Evolutionary conservation across 1,140 invertebrate species (phyloP), one percentile per base, ranked within the genome.

Genomic region (Cotesia typhae): DNA sequence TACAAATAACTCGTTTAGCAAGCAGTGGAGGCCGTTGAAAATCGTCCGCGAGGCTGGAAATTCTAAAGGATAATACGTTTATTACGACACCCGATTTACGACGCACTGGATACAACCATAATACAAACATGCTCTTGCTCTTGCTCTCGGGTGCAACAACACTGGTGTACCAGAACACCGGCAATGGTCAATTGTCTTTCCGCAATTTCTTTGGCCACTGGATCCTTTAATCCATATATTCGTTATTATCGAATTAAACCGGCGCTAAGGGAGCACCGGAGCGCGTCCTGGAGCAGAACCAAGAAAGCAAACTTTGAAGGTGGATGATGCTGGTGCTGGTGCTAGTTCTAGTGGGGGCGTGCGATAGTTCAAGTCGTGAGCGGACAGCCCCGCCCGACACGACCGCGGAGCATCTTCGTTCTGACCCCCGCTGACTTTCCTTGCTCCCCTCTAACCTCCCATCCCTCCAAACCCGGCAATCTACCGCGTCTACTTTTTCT

Each of bases 311-410:
- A 64, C 63, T 67, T 72, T 78, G 81, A 84, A 85, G 82, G 81
- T 83, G 79, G 81, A 83, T 82, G 83, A 79, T 84, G 83, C 81
- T 85, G 85, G 83, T 86, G 84, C 83, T 82, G 83, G 79, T 84
- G 83, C 81, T 85, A 85, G 83, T 86, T 83, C 83, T 85, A 85
- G 84, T 85, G 85, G 84, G 85, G 85, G 85, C 85, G 85, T 87
- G 85, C 83, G 85, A 87, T 87, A 87, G 85, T 87, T 87, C 85
- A 87, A 87, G 85, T 87, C 85, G 85, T 87, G 85, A 86, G 85
- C 81, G 82, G 80, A 80, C 83, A 85, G 85, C 85, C 85, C 85
- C 85, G 85, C 85, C 85, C 85, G 85, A 87, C 85, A 85, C 84
- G 84, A 86, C 82, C 83, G 82, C 79, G 83, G 83, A 84, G 84